Conservation (phyloP, 2,113 vertebrate species). For the Hystrix brachyura region DNA sequence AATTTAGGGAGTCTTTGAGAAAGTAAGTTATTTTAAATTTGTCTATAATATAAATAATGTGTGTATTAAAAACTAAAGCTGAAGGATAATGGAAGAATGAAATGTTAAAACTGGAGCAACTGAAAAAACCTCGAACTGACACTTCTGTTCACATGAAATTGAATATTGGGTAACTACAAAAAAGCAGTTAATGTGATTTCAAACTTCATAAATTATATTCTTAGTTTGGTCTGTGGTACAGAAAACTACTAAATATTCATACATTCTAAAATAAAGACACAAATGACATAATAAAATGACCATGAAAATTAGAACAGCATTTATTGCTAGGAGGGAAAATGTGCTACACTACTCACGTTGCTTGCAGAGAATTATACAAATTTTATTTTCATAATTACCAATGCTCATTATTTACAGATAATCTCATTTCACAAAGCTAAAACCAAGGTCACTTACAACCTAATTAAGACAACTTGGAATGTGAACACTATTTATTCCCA, state of each 20-base stretch:
- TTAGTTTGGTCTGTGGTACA: conserved; percentile 47
- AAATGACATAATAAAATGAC: conserved; percentile 73
- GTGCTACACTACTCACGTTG: conserved; percentile 63
- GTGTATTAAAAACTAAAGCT: conserved; percentile 5
- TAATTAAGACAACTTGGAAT: conserved; percentile 86
- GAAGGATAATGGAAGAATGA: conserved; percentile 3
- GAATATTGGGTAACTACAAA: conserved; percentile 62
- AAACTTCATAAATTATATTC: conserved; percentile 62
- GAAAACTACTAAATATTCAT: conserved; percentile 62
- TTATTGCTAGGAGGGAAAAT: conserved; percentile 77
- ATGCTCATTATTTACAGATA: conserved; percentile 82
- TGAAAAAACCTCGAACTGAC: conserved; percentile 6
- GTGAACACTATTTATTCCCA: conserved; percentile 82
- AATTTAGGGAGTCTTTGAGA: background rate
- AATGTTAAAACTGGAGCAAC: conserved; percentile 61
- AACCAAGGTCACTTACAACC: conserved; percentile 84
- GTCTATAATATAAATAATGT: background rate
- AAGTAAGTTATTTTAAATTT: conserved; percentile 17
- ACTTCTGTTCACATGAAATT: background rate
- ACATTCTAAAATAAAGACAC: conserved; percentile 74
- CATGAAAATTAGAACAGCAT: conserved; percentile 64
- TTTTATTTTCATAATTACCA: conserved; percentile 82
- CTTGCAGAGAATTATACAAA: conserved; percentile 75
- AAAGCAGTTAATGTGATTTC: background rate
- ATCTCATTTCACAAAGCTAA: conserved; percentile 84